Base-by-base conservation (phyloP, 2,888 invertebrate species). In the Scaptodrosophila latifasciaeformis region DNA sequence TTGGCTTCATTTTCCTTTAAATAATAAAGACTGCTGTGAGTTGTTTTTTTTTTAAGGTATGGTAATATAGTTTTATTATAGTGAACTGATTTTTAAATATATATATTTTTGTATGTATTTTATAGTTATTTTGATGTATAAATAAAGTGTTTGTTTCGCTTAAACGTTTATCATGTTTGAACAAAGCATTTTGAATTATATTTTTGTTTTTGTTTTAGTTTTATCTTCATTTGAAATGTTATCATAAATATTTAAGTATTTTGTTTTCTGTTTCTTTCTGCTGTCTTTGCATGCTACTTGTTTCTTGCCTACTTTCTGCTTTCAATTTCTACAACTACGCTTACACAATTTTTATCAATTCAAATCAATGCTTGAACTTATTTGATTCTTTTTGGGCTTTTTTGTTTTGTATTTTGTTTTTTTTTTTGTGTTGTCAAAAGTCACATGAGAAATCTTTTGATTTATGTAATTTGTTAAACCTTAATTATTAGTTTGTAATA, bases 1-100 rank as follows among this genome's bases (percentile, higher is more conserved):
- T n/a, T n/a, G n/a, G n/a, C n/a, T n/a, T n/a, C n/a, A n/a, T n/a
- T n/a, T n/a, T n/a, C n/a, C n/a, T n/a, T n/a, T n/a, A n/a, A n/a
- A n/a, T n/a, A n/a, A n/a, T n/a, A n/a, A n/a, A n/a, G n/a, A n/a
- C n/a, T n/a, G n/a, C n/a, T n/a, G n/a, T n/a, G n/a, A n/a, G n/a
- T n/a, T n/a, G n/a, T n/a, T n/a, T 40, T 51, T 44, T 49, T 46
- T 63, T 49, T 82, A 78, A 81, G 79, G 65, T 80, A 80, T 80
- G 81, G 67, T 80, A 81, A 67, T 81, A 74, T 81, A 81, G 61
- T 70, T 80, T 72, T 82, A 80, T 81, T 80, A 76, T 79, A 81
- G 82, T 82, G 80, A 80, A 80, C 80, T 80, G 79, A 75, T 79
- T 72, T 78, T 77, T 70, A 79, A 81, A 69, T 78, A 75, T 71